Evolutionary conservation across 2,797 vertebrate genomes (phyloP).

Genomic region (Dallia pectoralis): DNA sequence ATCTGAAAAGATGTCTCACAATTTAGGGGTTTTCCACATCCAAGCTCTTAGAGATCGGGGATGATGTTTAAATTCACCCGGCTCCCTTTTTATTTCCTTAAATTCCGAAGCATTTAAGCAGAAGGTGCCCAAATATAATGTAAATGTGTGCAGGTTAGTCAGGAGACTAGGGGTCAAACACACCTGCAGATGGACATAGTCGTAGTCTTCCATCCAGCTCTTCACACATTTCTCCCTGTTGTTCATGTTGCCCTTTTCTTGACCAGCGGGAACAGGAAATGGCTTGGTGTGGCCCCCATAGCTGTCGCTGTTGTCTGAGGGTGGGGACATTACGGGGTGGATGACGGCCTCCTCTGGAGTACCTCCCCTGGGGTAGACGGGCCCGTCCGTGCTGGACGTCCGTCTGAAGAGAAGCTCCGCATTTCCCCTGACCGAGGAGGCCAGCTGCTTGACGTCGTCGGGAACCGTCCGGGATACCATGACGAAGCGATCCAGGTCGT

Average conservation of each 20-base stretch:
- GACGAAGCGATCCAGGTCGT: slow-evolving; percentile 89
- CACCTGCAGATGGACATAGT: slow-evolving; percentile 97
- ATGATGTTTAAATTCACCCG: background rate
- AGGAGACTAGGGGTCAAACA: slow-evolving; percentile 17
- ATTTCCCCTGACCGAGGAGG: slow-evolving; percentile 80
- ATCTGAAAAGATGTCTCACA: background rate
- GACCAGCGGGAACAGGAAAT: slow-evolving; percentile 62
- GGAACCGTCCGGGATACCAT: slow-evolving; percentile 91
- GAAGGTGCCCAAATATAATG: background rate
- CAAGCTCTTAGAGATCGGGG: background rate
- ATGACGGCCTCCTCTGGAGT: slow-evolving; percentile 57
- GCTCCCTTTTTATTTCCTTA: background rate
- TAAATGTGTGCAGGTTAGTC: background rate
- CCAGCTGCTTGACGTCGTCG: slow-evolving; percentile 89
- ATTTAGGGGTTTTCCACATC: background rate
- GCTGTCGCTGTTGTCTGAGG: slow-evolving; percentile 65
- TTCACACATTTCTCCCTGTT: slow-evolving; percentile 85
- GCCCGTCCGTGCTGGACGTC: slow-evolving; percentile 42
- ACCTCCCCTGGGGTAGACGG: slow-evolving; percentile 54
- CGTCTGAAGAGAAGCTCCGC: slow-evolving; percentile 85
- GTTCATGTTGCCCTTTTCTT: slow-evolving; percentile 77
- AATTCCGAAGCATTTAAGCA: no score
- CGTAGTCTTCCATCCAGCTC: slow-evolving; percentile 99
- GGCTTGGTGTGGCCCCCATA: slow-evolving; percentile 69
- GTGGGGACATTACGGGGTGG: slow-evolving; percentile 61